phyloP scores from a whole-genome alignment of 1,140 invertebrate genomes.

The Plutomurus gul region DNA sequence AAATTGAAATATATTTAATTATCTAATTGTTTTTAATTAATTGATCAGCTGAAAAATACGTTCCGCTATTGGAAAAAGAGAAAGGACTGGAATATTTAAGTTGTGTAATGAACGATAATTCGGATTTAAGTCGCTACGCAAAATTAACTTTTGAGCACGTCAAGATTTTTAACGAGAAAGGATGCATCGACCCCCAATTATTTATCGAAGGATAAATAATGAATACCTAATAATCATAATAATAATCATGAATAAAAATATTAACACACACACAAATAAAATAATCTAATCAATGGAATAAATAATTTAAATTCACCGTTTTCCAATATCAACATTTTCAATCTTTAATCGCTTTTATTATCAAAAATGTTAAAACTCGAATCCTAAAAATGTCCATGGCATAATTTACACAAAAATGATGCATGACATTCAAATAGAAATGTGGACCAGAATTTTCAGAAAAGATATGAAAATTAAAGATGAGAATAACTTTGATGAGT shows the following conservation, averaged over 20 bases:
- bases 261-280: too few relatives aligned
- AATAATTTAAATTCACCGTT: too few relatives aligned
- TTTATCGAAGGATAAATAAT: constrained; percentile 36
- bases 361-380: too few relatives aligned
- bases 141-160: constrained; percentile 30
- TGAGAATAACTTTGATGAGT: too few relatives aligned
- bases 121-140: constrained; percentile 36
- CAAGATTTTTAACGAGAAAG: constrained; percentile 10
- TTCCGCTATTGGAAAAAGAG: constrained; percentile 80
- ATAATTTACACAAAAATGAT: too few relatives aligned
- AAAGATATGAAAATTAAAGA: too few relatives aligned
- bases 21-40: constrained; percentile 44
- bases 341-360: too few relatives aligned
- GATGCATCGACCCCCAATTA: constrained; percentile 3
- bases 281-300: too few relatives aligned
- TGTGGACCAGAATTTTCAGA: too few relatives aligned
- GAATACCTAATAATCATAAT: not conserved
- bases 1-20: not conserved
- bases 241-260: not conserved
- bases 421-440: too few relatives aligned
- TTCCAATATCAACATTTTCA: too few relatives aligned
- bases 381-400: too few relatives aligned
- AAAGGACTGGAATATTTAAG: constrained; percentile 75
- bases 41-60: constrained; percentile 84
- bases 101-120: not conserved